Conservation (phyloP, 1,140 invertebrate genomes). For the Coelopa frigida region DNA sequence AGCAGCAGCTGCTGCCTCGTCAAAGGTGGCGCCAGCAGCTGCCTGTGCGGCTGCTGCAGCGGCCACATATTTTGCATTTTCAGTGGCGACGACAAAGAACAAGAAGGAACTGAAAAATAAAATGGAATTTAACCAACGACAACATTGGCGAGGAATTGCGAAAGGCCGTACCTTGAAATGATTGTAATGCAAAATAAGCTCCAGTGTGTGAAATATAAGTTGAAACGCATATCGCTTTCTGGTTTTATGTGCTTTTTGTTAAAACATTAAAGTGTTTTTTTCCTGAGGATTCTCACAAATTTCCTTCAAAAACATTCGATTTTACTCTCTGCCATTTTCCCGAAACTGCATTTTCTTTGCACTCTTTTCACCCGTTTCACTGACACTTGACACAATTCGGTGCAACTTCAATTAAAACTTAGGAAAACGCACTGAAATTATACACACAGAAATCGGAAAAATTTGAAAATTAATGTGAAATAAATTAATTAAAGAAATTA, state of each 20-base stretch:
- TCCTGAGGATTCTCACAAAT: not conserved
- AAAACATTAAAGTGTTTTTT: not conserved
- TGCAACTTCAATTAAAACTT: too few species aligned
- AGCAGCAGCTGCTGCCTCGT: not conserved
- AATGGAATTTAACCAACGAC: not conserved
- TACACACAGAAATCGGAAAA: too few species aligned
- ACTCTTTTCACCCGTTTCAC: too few species aligned
- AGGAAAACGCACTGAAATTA: too few species aligned
- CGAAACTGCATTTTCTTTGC: slow-evolving; percentile 1
- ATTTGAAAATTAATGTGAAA: too few species aligned
- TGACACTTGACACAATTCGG: too few species aligned
- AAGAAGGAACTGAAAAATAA: slow-evolving; percentile 16
- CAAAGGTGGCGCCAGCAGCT: slow-evolving; percentile 1
- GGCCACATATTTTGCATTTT: slow-evolving; percentile 11
- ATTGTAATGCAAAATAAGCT: slow-evolving; percentile 11
- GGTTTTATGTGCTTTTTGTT: not conserved
- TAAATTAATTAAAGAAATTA: too few species aligned
- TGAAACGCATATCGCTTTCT: slow-evolving; percentile 15
- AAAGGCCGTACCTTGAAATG: slow-evolving; percentile 14
- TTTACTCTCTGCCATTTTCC: too few species aligned
- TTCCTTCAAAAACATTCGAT: not conserved
- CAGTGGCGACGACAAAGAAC: slow-evolving; percentile 13
- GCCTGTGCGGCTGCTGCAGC: not conserved
- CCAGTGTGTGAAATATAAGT: slow-evolving; percentile 12
- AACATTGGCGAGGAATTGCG: not conserved